phyloP scores from a whole-genome alignment of 2,797 vertebrate species.

The Chrysocyon brachyurus region DNA sequence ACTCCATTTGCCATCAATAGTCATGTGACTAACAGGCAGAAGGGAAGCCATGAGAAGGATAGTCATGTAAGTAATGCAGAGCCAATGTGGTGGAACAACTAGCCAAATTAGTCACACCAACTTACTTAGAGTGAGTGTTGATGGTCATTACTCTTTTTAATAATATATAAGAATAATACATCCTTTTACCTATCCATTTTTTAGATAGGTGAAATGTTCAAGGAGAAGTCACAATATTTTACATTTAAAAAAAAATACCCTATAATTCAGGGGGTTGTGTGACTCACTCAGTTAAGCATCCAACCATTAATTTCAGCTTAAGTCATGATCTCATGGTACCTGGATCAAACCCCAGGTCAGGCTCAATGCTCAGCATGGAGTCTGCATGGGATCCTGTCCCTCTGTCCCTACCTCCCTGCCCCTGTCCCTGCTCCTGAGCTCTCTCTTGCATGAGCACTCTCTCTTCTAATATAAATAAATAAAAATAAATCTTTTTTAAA shows the following conservation, averaged over 20 bases:
- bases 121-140: neutral
- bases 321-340: neutral
- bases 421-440: neutral
- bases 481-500: neutral
- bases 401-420: neutral
- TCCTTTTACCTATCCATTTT: neutral
- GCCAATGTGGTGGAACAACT: neutral
- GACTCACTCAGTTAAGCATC: neutral
- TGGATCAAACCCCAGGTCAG: fast-evolving
- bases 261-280: neutral
- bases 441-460: no score
- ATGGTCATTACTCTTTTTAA: neutral
- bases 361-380: neutral
- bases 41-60: neutral
- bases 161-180: neutral
- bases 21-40: neutral
- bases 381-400: neutral
- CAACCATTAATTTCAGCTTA: neutral
- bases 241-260: neutral
- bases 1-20: neutral
- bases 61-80: neutral
- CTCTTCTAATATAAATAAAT: neutral
- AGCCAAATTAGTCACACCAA: neutral
- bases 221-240: neutral
- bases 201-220: neutral